Evolutionary conservation across 2,797 vertebrate species (phyloP), one percentile per base, ranked within the genome.

Genomic region (Takifugu ocellatus): DNA sequence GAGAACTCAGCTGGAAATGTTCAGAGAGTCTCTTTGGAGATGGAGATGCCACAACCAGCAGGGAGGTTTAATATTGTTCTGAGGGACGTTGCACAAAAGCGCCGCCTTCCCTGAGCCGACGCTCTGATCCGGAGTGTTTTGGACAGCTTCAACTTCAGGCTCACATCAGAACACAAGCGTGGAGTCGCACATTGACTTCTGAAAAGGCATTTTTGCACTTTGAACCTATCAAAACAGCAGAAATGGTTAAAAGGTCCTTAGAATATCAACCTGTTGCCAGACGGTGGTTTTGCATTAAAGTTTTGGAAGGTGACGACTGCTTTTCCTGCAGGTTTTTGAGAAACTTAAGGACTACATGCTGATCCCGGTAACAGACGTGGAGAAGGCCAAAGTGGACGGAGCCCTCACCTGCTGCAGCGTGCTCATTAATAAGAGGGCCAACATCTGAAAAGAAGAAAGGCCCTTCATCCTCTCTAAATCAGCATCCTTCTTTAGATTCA

Each of bases 271-370:
- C 36, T n/a, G n/a, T n/a, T n/a, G n/a, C n/a, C n/a, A n/a, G n/a
- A n/a, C n/a, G 4, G 36, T 49, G 2, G 1, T 48, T 48, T 25
- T 24, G 17, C 10, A 24, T 12, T 24, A 5, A 50, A 14, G 4
- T 17, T 17, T 46, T 46, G 14, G 8, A 7, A 7, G 44, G 16
- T 46, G 1, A 46, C 5, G 16, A n/a, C 44, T 5, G 6, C 47
- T 31, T 56, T 31, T 57, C 12, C 50, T 24, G 44, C 79, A 99
- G 97, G 93, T 97, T 50, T 98, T 95, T 69, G 94, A 98, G 88
- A 98, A 94, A 79, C 88, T 99, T 86, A 98, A 96, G 90, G 95
- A 98, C 84, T 79, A 97, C 89, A 93, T 93, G 90, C 91, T 98
- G 89, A 95, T 99, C 66, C 96, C 97, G 0, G 87, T 94, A 77